These are phyloP conservation scores for Himalopsyche kuldschensis DNA, from an alignment of 2,888 invertebrate genomes.

Conservation along the genomic window DNA sequence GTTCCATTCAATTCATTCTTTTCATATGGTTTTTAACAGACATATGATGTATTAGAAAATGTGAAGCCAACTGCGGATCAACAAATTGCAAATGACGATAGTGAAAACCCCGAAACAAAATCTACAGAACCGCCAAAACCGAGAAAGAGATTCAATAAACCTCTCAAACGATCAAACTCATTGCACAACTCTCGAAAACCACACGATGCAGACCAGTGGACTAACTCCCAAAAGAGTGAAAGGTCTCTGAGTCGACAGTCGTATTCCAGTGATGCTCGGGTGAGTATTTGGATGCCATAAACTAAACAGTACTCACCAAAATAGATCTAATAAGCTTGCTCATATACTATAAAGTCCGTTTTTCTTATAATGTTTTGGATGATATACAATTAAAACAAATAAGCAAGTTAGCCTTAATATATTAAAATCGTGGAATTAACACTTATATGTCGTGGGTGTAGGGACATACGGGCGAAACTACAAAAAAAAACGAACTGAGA, in stretches of 20 bases:
- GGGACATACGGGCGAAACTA: no score
- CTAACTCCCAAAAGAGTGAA: constrained; percentile 53
- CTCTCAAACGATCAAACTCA: constrained; percentile 46
- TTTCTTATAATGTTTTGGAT: no score
- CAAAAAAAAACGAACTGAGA: no score
- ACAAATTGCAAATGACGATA: constrained; percentile 21
- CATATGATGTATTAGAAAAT: constrained; percentile 53
- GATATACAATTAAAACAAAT: no score
- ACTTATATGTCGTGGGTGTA: no score
- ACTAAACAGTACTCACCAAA: no score
- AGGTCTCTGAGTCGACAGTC: constrained; percentile 69
- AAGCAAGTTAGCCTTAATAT: no score
- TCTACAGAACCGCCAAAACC: not conserved
- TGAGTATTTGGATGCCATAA: constrained; percentile 44
- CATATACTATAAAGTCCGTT: no score
- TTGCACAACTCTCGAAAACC: constrained; percentile 42
- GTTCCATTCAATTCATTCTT: not conserved
- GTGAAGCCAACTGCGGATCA: constrained; percentile 28
- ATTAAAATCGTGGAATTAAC: no score
- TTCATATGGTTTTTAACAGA: constrained; percentile 44
- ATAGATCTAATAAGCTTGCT: no score
- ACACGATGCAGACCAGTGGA: constrained; percentile 29
- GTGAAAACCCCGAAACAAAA: constrained; percentile 18
- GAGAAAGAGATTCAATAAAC: constrained; percentile 38
- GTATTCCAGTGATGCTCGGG: constrained; percentile 68